phyloP scores from a whole-genome alignment of 2,797 vertebrate species.

The Synanceia verrucosa region DNA sequence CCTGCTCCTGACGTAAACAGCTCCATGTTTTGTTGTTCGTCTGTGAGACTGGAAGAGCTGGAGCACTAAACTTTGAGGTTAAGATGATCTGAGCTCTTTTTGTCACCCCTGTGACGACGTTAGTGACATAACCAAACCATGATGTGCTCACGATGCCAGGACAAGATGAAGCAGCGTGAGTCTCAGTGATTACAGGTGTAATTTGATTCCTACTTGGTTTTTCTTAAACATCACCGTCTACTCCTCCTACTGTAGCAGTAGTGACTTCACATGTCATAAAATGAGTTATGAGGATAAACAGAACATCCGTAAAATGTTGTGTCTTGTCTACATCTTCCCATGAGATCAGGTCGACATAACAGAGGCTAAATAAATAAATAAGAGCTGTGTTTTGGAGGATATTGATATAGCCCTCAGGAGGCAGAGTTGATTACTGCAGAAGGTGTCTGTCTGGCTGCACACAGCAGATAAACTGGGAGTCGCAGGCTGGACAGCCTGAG shows the following conservation, averaged over 20 bases:
- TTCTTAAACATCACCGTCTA: slow-evolving; percentile 40
- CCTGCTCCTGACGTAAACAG: too few species aligned
- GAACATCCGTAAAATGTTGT: neutral
- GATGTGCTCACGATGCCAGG: slow-evolving; percentile 12
- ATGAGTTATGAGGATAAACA: neutral
- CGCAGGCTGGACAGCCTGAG: neutral
- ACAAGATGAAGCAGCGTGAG: slow-evolving; percentile 44
- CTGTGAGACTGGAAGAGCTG: too few species aligned
- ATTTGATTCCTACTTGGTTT: slow-evolving; percentile 69
- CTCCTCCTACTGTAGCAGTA: slow-evolving; percentile 16
- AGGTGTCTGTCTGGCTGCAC: slow-evolving; percentile 29
- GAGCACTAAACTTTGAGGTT: too few species aligned
- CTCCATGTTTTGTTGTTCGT: too few species aligned
- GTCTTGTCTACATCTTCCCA: neutral
- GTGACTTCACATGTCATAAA: slow-evolving; percentile 15
- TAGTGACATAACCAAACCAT: neutral
- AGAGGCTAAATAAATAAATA: neutral
- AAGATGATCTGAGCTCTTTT: too few species aligned
- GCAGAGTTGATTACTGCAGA: slow-evolving; percentile 10
- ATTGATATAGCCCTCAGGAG: slow-evolving; percentile 6
- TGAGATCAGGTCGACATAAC: neutral
- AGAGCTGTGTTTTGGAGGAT: neutral
- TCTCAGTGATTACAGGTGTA: slow-evolving; percentile 53
- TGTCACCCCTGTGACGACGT: neutral
- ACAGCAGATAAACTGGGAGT: slow-evolving; percentile 14